Conservation (phyloP, 2,888 invertebrate genomes). For the Tiphia femorata region DNA sequence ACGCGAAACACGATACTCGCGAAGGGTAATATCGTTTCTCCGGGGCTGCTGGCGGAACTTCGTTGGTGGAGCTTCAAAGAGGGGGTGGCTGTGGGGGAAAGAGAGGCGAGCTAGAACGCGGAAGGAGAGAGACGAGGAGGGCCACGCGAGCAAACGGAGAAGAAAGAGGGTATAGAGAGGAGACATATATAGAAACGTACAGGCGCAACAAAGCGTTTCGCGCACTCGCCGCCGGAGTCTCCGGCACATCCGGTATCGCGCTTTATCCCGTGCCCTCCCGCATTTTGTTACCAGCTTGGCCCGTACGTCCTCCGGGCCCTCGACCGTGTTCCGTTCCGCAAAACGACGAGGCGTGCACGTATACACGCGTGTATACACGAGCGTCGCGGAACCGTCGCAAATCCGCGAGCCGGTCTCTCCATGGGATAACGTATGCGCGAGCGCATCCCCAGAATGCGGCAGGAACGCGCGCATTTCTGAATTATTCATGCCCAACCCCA, state of each 20-base stretch:
- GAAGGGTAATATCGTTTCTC: no score
- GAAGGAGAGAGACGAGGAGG: neutral
- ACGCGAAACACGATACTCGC: no score
- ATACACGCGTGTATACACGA: neutral
- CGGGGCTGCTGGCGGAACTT: no score
- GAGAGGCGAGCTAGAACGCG: neutral
- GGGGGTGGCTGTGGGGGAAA: no score
- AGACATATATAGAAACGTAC: neutral
- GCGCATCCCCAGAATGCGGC: conserved; percentile 36
- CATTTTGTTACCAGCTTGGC: no score
- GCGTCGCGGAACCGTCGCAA: neutral
- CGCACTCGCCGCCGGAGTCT: no score
- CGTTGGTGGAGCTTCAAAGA: no score
- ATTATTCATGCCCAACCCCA: conserved; percentile 50
- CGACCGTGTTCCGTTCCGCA: no score
- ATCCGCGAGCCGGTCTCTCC: neutral
- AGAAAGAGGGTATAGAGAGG: neutral
- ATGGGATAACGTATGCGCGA: conserved; percentile 26
- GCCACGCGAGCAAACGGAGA: neutral
- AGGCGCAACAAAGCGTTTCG: neutral
- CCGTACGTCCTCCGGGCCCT: no score
- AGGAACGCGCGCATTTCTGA: conserved; percentile 30
- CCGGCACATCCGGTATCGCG: no score
- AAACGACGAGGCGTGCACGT: neutral
- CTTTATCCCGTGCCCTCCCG: no score